Evolutionary conservation across 1,140 invertebrate genomes (phyloP).

Genomic region (Cotesia typhae): DNA sequence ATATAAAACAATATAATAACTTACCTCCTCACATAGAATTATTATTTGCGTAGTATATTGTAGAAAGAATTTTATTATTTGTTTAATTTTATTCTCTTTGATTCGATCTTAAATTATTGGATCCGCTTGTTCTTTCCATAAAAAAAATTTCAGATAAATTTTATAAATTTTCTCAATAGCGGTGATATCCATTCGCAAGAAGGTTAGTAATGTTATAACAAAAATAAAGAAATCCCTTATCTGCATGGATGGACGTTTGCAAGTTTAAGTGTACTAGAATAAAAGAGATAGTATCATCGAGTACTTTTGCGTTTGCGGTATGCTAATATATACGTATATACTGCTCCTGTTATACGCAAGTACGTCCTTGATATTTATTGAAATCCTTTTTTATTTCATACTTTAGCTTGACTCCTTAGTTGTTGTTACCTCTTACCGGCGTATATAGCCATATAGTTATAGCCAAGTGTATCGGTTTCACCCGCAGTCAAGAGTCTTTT

Average conservation of each 20-base stretch:
- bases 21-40: background rate
- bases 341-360: constrained; percentile 44
- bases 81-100: no score
- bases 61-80: background rate
- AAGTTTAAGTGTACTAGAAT: no score
- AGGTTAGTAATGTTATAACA: no score
- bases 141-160: no score
- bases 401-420: constrained; percentile 35
- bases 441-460: constrained; percentile 4
- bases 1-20: background rate
- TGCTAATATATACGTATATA: constrained; percentile 27
- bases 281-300: no score
- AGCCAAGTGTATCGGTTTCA: constrained; percentile 33
- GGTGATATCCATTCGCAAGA: no score
- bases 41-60: background rate
- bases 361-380: constrained; percentile 44
- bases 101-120: no score
- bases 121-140: no score
- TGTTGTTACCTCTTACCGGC: constrained; percentile 38
- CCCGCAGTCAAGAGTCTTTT: constrained; percentile 11
- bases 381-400: constrained; percentile 42
- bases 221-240: no score
- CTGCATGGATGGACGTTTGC: no score
- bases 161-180: no score
- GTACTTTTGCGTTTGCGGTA: constrained; percentile 7